Evolutionary conservation across 2,797 vertebrate genomes (phyloP).

Genomic region (Taeniopygia guttata): DNA sequence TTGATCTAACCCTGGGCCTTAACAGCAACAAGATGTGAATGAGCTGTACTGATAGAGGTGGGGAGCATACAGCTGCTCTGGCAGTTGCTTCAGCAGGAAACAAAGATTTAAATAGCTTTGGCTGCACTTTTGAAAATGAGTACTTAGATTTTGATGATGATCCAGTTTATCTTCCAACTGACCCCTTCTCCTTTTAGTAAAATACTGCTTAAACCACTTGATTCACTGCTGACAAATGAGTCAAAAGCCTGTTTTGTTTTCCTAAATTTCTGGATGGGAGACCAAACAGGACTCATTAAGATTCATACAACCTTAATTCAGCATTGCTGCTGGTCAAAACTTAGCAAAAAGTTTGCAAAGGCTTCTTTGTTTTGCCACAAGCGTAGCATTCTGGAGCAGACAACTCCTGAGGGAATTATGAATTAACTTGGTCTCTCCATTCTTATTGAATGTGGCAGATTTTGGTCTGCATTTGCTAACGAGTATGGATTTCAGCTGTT

Average conservation of each 20-base stretch:
- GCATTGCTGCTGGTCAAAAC: background rate
- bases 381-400: background rate
- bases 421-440: background rate
- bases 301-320: background rate
- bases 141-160: conserved; percentile 7
- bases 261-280: background rate
- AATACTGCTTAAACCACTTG: background rate
- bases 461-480: background rate
- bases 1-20: background rate
- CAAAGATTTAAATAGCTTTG: conserved; percentile 17
- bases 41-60: background rate
- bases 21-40: background rate
- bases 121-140: background rate
- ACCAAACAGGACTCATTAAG: conserved; percentile 3
- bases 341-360: background rate
- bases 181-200: background rate
- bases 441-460: background rate
- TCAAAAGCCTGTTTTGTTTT: background rate
- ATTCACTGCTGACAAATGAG: background rate
- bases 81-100: conserved; percentile 11
- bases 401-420: background rate
- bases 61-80: conserved; percentile 5
- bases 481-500: conserved; percentile 2
- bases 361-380: background rate
- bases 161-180: conserved; percentile 17